phyloP scores from a whole-genome alignment of 2,113 vertebrate species.

The Aramus guarauna region DNA sequence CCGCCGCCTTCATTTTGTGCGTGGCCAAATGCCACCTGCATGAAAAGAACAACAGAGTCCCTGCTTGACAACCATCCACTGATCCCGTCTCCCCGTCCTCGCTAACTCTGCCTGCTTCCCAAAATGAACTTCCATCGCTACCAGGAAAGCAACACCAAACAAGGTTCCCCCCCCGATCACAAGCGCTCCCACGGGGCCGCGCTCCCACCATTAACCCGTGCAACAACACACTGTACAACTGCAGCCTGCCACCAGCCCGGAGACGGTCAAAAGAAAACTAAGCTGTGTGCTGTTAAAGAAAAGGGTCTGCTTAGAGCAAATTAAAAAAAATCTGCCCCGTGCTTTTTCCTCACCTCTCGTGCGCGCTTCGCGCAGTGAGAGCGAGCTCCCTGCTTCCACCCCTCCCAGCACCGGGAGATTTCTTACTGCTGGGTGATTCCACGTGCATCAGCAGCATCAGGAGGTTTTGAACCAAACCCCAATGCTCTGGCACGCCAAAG shows the following conservation, averaged over 20 bases:
- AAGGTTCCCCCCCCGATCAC: not conserved
- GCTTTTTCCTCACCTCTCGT: not conserved
- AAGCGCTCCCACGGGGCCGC: not conserved
- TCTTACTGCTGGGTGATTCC: not conserved
- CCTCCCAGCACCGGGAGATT: not conserved
- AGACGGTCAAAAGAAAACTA: not conserved
- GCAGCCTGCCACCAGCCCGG: not conserved
- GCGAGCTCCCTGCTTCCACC: not conserved
- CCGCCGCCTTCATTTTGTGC: not conserved
- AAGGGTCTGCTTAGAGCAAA: not conserved
- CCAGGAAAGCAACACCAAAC: not conserved
- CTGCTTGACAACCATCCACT: not conserved
- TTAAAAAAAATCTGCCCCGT: not conserved
- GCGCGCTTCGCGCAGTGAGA: accelerated
- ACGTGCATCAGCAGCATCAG: not conserved
- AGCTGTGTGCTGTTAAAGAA: not conserved
- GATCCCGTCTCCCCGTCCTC: not conserved
- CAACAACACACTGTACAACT: not conserved
- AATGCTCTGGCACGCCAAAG: not conserved
- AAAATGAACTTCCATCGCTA: not conserved
- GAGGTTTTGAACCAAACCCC: not conserved
- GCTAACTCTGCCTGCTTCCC: not conserved
- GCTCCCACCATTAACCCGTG: not conserved
- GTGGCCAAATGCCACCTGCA: not conserved
- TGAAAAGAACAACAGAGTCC: not conserved